A percentile compares a stretch with the other conserved stretches of the same genome.
Conservation (phyloP, 2,113 vertebrate genomes). For the Burhinus oedicnemus region DNA sequence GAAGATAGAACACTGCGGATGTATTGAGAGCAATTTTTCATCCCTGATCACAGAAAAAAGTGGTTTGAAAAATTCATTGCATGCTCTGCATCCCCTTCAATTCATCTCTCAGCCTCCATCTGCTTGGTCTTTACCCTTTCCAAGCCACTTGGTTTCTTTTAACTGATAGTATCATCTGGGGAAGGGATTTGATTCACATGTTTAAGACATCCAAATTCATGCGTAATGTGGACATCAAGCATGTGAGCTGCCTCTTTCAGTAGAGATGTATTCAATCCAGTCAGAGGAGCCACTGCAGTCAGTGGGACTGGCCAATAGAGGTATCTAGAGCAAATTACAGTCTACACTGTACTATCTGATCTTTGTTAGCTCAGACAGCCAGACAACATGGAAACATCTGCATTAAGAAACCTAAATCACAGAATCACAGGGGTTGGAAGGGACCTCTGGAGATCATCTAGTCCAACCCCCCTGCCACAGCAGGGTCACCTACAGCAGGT, state of each 20-base stretch:
- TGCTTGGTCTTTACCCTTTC: not conserved
- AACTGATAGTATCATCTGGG: fast-evolving
- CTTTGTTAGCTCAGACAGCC: not conserved
- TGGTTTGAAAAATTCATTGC: not conserved
- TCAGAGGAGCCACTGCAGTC: not conserved
- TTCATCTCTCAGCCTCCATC: not conserved
- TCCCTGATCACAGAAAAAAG: not conserved
- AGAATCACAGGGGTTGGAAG: no score
- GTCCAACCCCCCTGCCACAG: no score
- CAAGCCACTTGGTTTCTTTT: not conserved
- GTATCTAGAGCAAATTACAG: not conserved
- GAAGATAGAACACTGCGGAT: not conserved
- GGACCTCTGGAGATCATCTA: no score
- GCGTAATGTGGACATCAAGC: not conserved
- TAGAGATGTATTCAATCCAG: not conserved
- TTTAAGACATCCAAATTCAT: not conserved
- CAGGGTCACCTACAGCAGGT: no score
- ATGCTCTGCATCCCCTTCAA: not conserved
- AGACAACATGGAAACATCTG: not conserved
- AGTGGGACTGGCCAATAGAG: no score
- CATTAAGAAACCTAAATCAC: not conserved
- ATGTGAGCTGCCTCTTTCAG: not conserved
- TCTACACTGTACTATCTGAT: not conserved
- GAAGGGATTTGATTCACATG: not conserved
- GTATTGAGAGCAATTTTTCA: not conserved